These are phyloP conservation scores for Bilobella aurantiaca DNA, from an alignment of 1,140 invertebrate species.

Conservation along the genomic window DNA sequence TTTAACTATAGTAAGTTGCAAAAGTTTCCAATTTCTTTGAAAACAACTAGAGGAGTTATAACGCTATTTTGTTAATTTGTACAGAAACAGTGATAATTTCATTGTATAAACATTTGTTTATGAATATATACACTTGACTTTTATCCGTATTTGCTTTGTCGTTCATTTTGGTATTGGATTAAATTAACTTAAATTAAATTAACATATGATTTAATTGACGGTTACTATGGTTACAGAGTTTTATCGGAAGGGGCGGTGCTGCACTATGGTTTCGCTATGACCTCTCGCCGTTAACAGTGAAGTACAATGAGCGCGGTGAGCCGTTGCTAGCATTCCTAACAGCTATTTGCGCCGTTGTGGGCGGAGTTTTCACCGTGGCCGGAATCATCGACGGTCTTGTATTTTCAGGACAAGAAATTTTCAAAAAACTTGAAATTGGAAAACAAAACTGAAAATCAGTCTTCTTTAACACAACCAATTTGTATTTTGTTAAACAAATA, in stretches of 20 bases:
- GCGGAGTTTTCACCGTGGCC: conserved; percentile 58
- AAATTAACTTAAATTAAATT: too few relatives aligned
- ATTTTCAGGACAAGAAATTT: conserved; percentile 50
- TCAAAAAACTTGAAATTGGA: conserved; percentile 46
- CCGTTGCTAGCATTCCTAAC: conserved; percentile 54
- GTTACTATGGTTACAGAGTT: conserved; percentile 25
- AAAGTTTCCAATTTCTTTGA: too few relatives aligned
- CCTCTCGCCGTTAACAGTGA: conserved; percentile 52
- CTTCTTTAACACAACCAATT: background rate
- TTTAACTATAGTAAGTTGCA: too few relatives aligned
- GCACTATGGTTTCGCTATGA: conserved; percentile 55
- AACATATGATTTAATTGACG: too few relatives aligned
- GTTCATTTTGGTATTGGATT: too few relatives aligned
- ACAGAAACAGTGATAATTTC: background rate
- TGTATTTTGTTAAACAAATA: background rate
- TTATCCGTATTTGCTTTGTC: too few relatives aligned
- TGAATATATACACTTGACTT: too few relatives aligned
- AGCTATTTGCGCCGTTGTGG: conserved; percentile 57
- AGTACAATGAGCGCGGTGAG: conserved; percentile 47
- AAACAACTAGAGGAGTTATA: too few relatives aligned
- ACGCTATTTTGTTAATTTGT: too few relatives aligned
- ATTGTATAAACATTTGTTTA: conserved; percentile 4
- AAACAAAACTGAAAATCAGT: conserved; percentile 37
- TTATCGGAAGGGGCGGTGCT: conserved; percentile 43
- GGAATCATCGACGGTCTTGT: conserved; percentile 53